A percentile compares a stretch with the other conserved stretches of the same genome.
These are phyloP conservation scores for Coptodon rendalli DNA, from an alignment of 2,113 vertebrate genomes.

Conservation along the genomic window DNA sequence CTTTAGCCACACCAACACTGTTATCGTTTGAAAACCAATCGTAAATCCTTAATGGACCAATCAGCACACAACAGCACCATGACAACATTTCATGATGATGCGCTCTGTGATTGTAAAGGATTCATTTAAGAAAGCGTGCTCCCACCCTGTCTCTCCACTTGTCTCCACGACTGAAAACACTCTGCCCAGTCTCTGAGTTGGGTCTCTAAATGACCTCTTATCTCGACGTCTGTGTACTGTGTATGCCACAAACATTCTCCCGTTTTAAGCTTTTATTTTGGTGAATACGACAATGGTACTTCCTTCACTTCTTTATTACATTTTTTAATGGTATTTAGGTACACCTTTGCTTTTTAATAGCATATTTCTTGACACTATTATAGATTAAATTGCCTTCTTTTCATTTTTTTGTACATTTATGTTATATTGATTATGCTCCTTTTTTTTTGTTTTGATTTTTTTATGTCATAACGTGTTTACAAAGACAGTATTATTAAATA, in stretches of 20 bases:
- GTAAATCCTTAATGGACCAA: background rate
- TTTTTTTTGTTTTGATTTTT: background rate
- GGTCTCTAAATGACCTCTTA: background rate
- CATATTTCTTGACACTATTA: conserved; percentile 23
- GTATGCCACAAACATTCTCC: conserved; percentile 13
- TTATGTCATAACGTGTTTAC: conserved; percentile 23
- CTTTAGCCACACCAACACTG: background rate
- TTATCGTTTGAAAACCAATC: background rate
- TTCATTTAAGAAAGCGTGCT: background rate
- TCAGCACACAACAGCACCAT: accelerated
- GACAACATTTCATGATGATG: background rate
- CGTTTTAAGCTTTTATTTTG: conserved; percentile 10
- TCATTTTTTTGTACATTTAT: conserved; percentile 29
- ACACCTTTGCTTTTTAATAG: conserved; percentile 36
- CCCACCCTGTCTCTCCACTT: background rate
- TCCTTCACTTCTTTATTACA: conserved; percentile 2
- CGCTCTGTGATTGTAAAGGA: background rate
- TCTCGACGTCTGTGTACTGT: background rate
- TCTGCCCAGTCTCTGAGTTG: background rate
- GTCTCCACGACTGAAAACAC: background rate
- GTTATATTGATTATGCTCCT: conserved; percentile 1
- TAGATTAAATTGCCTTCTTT: conserved; percentile 28
- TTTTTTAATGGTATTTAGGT: conserved; percentile 32
- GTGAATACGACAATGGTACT: conserved; percentile 7
- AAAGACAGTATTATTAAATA: conserved; percentile 32